Percentiles rank a stretch among this genome's conserved stretches.
These are phyloP conservation scores for Channa striata DNA, from an alignment of 2,797 vertebrate species.

Conservation along the genomic window DNA sequence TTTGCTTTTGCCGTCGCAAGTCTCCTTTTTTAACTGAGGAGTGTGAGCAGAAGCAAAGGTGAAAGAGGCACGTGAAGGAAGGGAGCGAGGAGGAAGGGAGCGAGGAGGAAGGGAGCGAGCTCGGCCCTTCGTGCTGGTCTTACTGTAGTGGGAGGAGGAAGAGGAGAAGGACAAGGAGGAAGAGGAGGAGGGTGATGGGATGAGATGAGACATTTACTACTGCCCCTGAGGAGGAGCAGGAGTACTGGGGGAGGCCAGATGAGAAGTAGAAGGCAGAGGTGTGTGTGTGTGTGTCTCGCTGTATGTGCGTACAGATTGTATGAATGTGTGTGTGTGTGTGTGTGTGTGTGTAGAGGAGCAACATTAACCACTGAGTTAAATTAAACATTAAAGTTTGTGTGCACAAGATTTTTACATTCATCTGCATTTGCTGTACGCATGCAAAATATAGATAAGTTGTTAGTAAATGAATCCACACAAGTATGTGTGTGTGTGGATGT, in stretches of 20 bases:
- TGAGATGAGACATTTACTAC: conserved; percentile 65
- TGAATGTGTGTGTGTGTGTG: conserved; percentile 6
- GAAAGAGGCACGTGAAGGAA: conserved; percentile 5
- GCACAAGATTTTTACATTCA: background rate
- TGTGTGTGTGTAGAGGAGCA: background rate
- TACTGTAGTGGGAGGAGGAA: conserved; percentile 25
- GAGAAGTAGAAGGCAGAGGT: conserved; percentile 31
- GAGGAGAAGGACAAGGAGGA: conserved; percentile 16
- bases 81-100: background rate
- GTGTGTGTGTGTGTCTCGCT: conserved; percentile 6
- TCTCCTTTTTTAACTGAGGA: background rate
- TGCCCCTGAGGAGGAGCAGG: conserved; percentile 56
- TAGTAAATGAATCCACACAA: background rate
- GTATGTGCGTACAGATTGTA: background rate
- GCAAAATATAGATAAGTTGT: conserved; percentile 8
- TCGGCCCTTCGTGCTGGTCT: conserved; percentile 51
- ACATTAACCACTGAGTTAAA: background rate
- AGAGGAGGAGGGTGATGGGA: conserved; percentile 58
- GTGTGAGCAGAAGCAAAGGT: conserved; percentile 11
- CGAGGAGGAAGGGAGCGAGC: background rate
- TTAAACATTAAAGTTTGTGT: conserved; percentile 24
- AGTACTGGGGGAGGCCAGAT: conserved; percentile 39
- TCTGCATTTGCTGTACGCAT: background rate
- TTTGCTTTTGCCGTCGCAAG: background rate
- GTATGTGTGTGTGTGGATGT: conserved; percentile 5